Percentiles rank a stretch among this genome's conserved stretches.
phyloP scores from a whole-genome alignment of 2,113 vertebrate genomes.

The Numenius arquata region DNA sequence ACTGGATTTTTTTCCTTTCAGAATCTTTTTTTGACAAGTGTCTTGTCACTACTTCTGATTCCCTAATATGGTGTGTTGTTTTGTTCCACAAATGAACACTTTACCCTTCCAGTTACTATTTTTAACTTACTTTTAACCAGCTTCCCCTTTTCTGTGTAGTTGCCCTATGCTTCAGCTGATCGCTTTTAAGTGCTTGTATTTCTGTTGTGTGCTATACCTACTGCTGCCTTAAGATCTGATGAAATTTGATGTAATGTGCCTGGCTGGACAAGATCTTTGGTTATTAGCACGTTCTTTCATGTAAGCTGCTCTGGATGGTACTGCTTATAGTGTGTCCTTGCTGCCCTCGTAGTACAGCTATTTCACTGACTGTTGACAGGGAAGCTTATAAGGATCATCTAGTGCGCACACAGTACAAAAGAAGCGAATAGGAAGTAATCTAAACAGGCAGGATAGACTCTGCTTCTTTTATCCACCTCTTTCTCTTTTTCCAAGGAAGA shows the following conservation, averaged over 20 bases:
- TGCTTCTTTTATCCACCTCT: background rate
- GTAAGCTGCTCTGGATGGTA: background rate
- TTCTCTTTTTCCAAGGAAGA: background rate
- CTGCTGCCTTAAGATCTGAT: background rate
- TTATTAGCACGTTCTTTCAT: background rate
- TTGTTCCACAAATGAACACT: background rate
- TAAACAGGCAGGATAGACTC: background rate
- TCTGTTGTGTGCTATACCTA: background rate
- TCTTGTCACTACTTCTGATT: background rate
- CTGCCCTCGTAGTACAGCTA: background rate
- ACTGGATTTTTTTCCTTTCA: background rate
- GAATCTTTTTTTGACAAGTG: background rate
- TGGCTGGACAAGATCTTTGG: background rate
- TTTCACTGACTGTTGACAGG: background rate
- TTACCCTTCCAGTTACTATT: background rate
- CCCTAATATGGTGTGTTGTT: background rate
- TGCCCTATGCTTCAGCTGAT: background rate
- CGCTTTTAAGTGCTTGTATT: rapidly evolving
- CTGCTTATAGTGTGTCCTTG: background rate
- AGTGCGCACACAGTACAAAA: background rate
- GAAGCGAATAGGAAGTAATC: background rate
- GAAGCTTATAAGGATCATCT: background rate
- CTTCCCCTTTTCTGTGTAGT: background rate
- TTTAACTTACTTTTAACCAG: background rate
- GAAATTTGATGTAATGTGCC: background rate